Conservation (phyloP, 2,797 vertebrate species). For the Clarias laeviceps region DNA sequence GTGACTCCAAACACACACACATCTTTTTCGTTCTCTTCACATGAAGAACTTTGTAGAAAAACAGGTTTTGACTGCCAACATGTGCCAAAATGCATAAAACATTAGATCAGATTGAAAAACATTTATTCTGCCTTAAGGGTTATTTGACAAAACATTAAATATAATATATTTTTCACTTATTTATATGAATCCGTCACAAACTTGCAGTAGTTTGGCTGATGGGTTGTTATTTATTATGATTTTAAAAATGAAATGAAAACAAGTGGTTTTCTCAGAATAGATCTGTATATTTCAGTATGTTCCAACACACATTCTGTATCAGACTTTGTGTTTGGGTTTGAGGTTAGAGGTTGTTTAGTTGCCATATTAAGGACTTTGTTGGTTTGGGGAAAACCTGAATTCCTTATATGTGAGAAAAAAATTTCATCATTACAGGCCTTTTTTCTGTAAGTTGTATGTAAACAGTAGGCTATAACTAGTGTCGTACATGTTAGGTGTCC, state of each 20-base stretch:
- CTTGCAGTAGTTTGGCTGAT: not conserved
- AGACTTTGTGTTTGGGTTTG: conserved; percentile 6
- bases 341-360: conserved; percentile 22
- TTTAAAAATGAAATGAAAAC: not conserved
- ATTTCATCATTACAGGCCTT: conserved; percentile 11
- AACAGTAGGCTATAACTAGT: conserved; percentile 34
- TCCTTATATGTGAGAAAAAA: conserved; percentile 10
- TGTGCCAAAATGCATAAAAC: not conserved
- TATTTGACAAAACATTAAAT: not conserved
- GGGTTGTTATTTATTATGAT: not conserved
- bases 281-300: not conserved
- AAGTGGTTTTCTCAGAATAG: not conserved
- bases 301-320: not conserved
- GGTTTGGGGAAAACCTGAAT: conserved; percentile 3
- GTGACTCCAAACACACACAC: not conserved
- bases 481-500: conserved; percentile 39
- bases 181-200: not conserved
- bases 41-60: not conserved
- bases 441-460: conserved; percentile 27
- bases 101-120: not conserved
- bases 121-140: not conserved
- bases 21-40: not conserved
- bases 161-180: not conserved
- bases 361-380: conserved; percentile 13
- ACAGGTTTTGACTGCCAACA: not conserved